A percentile compares a stretch with the other conserved stretches of the same genome.
These are phyloP conservation scores for Hycleus phaleratus DNA, from an alignment of 1,140 invertebrate species.

Conservation along the genomic window DNA sequence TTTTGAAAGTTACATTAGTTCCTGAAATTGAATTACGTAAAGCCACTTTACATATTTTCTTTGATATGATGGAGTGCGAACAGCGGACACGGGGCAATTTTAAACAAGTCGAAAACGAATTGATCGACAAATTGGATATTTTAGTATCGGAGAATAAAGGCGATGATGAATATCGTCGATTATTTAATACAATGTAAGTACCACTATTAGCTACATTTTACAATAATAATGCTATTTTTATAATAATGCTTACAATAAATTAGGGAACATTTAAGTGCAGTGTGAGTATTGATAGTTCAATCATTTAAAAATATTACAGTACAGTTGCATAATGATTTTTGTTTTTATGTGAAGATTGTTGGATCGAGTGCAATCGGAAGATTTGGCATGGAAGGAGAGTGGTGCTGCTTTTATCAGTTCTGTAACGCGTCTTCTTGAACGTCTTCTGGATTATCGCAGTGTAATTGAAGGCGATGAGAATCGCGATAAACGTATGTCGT, in stretches of 20 bases:
- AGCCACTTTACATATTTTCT: slow-evolving; percentile 89
- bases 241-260: slow-evolving; percentile 6
- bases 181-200: slow-evolving; percentile 92
- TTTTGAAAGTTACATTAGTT: slow-evolving; percentile 86
- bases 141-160: slow-evolving; percentile 89
- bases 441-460: slow-evolving; percentile 84
- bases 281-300: slow-evolving; percentile 57
- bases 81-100: slow-evolving; percentile 75
- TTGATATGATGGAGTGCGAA: slow-evolving; percentile 96
- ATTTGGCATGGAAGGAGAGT: slow-evolving; percentile 82
- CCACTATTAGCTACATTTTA: not conserved
- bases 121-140: slow-evolving; percentile 90
- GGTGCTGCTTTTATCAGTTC: slow-evolving; percentile 87
- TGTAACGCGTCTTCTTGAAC: slow-evolving; percentile 79
- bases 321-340: slow-evolving; percentile 7
- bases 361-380: slow-evolving; percentile 76
- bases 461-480: slow-evolving; percentile 90
- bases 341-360: slow-evolving; percentile 55
- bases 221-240: not conserved
- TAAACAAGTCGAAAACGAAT: slow-evolving; percentile 80
- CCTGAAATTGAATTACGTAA: slow-evolving; percentile 81
- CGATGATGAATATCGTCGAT: slow-evolving; percentile 82
- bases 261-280: slow-evolving; percentile 85
- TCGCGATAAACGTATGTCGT: slow-evolving; percentile 90
- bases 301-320: not conserved